Evolutionary conservation across 2,888 invertebrate genomes (phyloP).

Genomic region (Theretra japonica): DNA sequence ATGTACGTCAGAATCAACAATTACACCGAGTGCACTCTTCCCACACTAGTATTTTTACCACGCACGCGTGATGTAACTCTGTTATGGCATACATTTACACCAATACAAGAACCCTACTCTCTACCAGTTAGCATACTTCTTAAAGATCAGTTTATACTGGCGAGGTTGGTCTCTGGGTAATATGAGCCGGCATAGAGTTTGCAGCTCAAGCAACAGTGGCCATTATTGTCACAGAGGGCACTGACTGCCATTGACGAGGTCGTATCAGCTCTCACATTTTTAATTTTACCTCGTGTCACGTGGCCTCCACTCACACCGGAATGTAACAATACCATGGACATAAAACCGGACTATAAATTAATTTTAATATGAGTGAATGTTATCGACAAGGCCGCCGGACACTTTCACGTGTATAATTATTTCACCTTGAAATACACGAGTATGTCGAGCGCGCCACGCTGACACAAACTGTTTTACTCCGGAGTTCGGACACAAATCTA

Average conservation of each 20-base stretch:
- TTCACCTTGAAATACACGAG: slow-evolving; percentile 24
- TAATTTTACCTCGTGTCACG: slow-evolving; percentile 7
- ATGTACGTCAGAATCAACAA: neutral
- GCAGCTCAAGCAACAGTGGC: neutral
- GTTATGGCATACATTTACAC: neutral
- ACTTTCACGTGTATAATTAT: slow-evolving; percentile 30
- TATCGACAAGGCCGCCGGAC: slow-evolving; percentile 32
- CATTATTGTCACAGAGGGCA: slow-evolving; percentile 30
- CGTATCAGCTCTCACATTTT: slow-evolving; percentile 10
- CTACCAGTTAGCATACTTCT: neutral
- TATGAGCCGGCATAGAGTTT: neutral
- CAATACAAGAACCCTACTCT: neutral
- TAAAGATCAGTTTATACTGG: neutral
- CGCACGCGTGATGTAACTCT: neutral
- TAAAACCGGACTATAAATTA: neutral
- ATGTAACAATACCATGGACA: slow-evolving; percentile 7
- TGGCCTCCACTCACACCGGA: slow-evolving; percentile 1
- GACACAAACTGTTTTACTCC: neutral
- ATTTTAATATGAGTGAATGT: slow-evolving; percentile 16
- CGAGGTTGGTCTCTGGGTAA: neutral
- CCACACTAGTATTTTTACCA: slow-evolving; percentile 8
- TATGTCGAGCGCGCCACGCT: slow-evolving; percentile 2
- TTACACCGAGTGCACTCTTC: neutral
- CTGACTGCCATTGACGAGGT: slow-evolving; percentile 35
- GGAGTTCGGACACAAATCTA: no score